Evolutionary conservation across 2,888 invertebrate species (phyloP).

Genomic region (Zele albiditarsus): DNA sequence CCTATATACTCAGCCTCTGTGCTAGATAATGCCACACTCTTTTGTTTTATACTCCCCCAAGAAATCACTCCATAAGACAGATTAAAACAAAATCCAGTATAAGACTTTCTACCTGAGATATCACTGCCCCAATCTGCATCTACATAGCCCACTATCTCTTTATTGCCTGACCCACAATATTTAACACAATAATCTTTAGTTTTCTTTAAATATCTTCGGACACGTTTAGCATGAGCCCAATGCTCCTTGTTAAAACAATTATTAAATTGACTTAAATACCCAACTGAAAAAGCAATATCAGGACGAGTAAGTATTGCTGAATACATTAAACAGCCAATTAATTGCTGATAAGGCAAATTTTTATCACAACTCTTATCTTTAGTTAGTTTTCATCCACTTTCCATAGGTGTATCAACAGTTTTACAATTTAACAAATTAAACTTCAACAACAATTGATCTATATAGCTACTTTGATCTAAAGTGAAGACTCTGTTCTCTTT

Average conservation of each 20-base stretch:
- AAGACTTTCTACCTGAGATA: constrained; percentile 4
- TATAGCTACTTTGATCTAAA: too few species aligned
- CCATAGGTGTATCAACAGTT: neutral
- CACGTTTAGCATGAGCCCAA: constrained; percentile 38
- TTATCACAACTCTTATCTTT: neutral
- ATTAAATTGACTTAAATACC: constrained; percentile 37
- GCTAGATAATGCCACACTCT: constrained; percentile 24
- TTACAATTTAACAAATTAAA: too few species aligned
- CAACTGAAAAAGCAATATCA: constrained; percentile 32
- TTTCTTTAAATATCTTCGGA: constrained; percentile 22
- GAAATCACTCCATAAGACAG: constrained; percentile 16
- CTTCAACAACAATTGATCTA: too few species aligned
- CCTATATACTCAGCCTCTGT: constrained; percentile 34
- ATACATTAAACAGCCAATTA: constrained; percentile 38
- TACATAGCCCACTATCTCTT: constrained; percentile 14
- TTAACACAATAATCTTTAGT: constrained; percentile 2
- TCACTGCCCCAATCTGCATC: constrained; percentile 40
- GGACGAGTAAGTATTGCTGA: constrained; percentile 33
- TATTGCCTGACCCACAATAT: constrained; percentile 25
- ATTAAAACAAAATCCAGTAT: constrained; percentile 29
- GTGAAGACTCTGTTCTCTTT: too few species aligned
- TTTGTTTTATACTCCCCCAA: constrained; percentile 31
- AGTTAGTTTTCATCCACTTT: neutral
- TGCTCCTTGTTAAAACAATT: constrained; percentile 22
- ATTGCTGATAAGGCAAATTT: constrained; percentile 26